Evolutionary conservation across 1,140 invertebrate species (phyloP).

Genomic region (Drosophila prosaltans): DNA sequence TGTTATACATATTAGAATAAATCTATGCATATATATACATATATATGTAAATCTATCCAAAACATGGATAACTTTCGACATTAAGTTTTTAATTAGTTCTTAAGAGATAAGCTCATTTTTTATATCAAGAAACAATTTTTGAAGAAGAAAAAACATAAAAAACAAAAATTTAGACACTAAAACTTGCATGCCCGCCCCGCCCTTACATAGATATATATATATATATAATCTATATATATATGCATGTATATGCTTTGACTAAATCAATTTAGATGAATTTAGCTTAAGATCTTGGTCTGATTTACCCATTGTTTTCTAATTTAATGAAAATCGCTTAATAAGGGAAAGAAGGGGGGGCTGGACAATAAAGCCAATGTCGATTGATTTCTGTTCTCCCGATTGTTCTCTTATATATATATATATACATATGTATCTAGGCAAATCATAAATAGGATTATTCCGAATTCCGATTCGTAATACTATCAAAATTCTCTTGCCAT

Average conservation of each 20-base stretch:
- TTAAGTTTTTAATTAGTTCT: conserved; percentile 72
- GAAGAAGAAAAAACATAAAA: not conserved
- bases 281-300: conserved; percentile 9
- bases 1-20: conserved; percentile 30
- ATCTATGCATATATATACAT: not conserved
- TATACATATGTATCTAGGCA: conserved; percentile 1
- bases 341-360: not conserved
- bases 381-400: conserved; percentile 33
- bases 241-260: not conserved
- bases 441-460: not conserved
- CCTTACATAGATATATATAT: not conserved
- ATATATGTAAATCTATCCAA: not conserved
- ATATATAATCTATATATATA: not conserved
- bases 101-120: conserved; percentile 61
- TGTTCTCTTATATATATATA: conserved; percentile 37
- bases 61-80: conserved; percentile 38
- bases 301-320: conserved; percentile 4
- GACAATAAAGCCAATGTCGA: not conserved
- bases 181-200: conserved; percentile 10
- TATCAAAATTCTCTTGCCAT: not conserved
- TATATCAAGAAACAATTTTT: conserved; percentile 40
- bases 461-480: not conserved
- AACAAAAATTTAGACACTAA: conserved; percentile 5
- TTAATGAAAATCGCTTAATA: not conserved
- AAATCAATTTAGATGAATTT: conserved; percentile 1